Evolutionary conservation across 2,888 invertebrate species (phyloP), one percentile per base, ranked within the genome.

Genomic region (Neoascia interrupta): DNA sequence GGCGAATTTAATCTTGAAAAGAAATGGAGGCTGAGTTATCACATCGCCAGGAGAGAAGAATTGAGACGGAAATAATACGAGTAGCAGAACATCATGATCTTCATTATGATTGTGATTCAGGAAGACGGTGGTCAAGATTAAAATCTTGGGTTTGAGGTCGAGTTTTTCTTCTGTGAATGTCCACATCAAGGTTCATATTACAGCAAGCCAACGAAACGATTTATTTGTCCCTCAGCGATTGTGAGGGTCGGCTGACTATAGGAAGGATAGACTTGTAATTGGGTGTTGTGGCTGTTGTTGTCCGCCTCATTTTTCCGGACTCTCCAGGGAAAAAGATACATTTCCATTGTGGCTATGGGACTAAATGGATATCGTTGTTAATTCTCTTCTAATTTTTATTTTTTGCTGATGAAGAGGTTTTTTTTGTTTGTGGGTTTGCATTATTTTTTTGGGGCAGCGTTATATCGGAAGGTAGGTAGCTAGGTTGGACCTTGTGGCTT

Each of bases 31-130:
- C n/a, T n/a, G n/a, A n/a, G n/a, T n/a, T n/a, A n/a, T n/a, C n/a
- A n/a, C n/a, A n/a, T n/a, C n/a, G n/a, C n/a, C n/a, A n/a, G n/a
- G n/a, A n/a, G n/a, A n/a, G n/a, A n/a, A n/a, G n/a, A n/a, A n/a
- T n/a, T n/a, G 8, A 58, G 18, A 39, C 5, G 34, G 63, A 39
- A 63, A 70, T n/a, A 72, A 70, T 64, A 68, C 73, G 72, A 73
- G 79, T 79, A 79, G 79, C 79, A n/a, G n/a, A n/a, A 73, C 79
- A 61, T 79, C 79, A 73, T 79, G 60, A 54, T 74, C 68, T 60
- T 53, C 61, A 61, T 19, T 54, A 53, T 43, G 73, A 66, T 61
- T 61, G 60, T 54, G 51, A 79, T 68, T 68, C 66, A 66, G 51
- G 66, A 54, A 61, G 60, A 75, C 64, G 64, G 70, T 79, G 73